Base-by-base conservation (phyloP, 2,113 vertebrate species). In the Mystacornis crossleyi region DNA sequence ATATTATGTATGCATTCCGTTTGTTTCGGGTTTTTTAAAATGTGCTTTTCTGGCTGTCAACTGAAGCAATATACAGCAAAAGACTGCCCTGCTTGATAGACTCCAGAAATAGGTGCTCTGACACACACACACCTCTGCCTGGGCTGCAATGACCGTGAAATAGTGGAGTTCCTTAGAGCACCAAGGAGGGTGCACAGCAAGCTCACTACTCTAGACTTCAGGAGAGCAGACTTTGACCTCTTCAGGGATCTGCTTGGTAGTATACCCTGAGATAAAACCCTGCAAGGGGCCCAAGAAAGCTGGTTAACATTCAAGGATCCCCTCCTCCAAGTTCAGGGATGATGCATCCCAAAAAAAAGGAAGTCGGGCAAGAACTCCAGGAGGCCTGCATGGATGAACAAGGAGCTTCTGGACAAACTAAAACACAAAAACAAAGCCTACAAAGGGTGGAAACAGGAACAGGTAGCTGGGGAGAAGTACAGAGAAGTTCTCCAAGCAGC, bases 1-100 rank as follows among this genome's bases (percentile, higher is more conserved):
- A 47, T 61, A 28, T n/a, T 64, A 57, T 14, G 12, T 14, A 38
- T 2, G 1, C 34, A 23, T 69, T 55, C 25, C 1, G 13, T 40
- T 79, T 51, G 10, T 40, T 61, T 40, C 0, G 0, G 18, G 1
- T 2, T 75, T 64, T 81, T 71, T 5, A 0, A 10, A 69, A 29
- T 28, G 40, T 8, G 10, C 28, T 83, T 62, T 92, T 43, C 62
- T 88, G 54, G 19, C 74, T 50, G 26, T 40, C 28, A 79, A 31
- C 6, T 14, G 55, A 78, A 89, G 33, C 31, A 36, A 50, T 16
- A 31, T 34, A 26, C 15, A 81, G 81, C 21, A 58, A 66, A 62
- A 47, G 21, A 65, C 38, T 86, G 16, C 8, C 8, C n/a, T 57
- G n/a, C 42, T 73, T 57, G 14, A 16, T 0, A 21, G 31, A 48